phyloP scores from a whole-genome alignment of 2,888 invertebrate genomes.

The Seira ritae region DNA sequence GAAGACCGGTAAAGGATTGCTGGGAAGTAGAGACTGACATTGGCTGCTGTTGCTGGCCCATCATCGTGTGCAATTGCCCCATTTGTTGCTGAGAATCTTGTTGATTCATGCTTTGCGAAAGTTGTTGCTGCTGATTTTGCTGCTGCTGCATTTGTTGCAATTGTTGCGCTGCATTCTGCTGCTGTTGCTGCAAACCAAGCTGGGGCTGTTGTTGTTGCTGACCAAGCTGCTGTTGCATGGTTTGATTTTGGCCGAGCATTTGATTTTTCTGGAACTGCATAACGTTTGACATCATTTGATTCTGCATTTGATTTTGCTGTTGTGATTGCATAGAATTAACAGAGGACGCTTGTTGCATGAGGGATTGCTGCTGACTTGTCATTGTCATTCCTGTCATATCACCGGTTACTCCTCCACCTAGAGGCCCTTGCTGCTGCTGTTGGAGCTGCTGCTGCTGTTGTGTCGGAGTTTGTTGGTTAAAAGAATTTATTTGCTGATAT shows the following conservation, averaged over 20 bases:
- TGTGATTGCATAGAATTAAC: slow-evolving; percentile 23
- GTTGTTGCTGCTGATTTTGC: slow-evolving; percentile 53
- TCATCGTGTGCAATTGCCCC: slow-evolving; percentile 77
- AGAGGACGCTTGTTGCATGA: slow-evolving; percentile 27
- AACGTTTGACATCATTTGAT: slow-evolving; percentile 47
- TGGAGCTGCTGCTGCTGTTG: slow-evolving; percentile 49
- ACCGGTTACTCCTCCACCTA: slow-evolving; percentile 73
- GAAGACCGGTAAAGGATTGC: slow-evolving; percentile 24
- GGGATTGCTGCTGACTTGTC: slow-evolving; percentile 31
- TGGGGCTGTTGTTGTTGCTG: slow-evolving; percentile 43
- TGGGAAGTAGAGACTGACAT: slow-evolving; percentile 43
- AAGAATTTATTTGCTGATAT: slow-evolving; percentile 46
- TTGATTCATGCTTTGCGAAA: not conserved
- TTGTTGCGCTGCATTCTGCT: slow-evolving; percentile 52
- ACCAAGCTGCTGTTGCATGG: not conserved
- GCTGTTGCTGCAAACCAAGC: slow-evolving; percentile 20
- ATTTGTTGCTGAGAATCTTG: slow-evolving; percentile 48
- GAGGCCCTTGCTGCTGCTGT: slow-evolving; percentile 76
- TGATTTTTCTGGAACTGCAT: slow-evolving; percentile 53
- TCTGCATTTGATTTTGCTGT: slow-evolving; percentile 55
- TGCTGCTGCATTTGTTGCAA: slow-evolving; percentile 58
- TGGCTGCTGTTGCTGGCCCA: slow-evolving; percentile 73
- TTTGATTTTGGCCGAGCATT: slow-evolving; percentile 32
- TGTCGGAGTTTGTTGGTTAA: slow-evolving; percentile 30
- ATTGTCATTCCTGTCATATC: slow-evolving; percentile 20